phyloP scores from a whole-genome alignment of 2,797 vertebrate genomes.

The Sebastes kiyomatsui region DNA sequence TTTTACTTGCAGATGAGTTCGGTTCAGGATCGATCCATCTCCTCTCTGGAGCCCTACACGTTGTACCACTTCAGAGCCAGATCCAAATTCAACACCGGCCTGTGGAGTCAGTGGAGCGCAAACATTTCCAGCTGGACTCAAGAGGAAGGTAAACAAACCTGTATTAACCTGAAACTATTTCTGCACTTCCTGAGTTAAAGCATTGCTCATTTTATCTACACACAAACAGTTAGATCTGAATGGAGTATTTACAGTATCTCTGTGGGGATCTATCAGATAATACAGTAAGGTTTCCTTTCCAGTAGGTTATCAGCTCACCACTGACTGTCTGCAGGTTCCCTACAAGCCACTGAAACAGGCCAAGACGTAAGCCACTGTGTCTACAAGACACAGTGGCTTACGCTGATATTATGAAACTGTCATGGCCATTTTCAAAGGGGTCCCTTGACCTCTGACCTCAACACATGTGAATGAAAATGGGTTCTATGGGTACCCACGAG shows the following conservation, averaged over 20 bases:
- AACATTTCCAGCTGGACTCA: constrained; percentile 66
- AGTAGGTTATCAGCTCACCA: constrained; percentile 30
- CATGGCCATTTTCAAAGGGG: too few relatives aligned
- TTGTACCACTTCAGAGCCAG: constrained; percentile 87
- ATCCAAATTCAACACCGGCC: constrained; percentile 81
- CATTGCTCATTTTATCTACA: background rate
- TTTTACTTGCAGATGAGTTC: constrained; percentile 12
- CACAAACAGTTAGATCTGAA: background rate
- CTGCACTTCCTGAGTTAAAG: constrained; percentile 11
- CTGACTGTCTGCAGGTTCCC: background rate
- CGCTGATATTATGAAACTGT: background rate
- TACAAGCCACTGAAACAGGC: constrained; percentile 15
- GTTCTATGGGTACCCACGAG: too few relatives aligned
- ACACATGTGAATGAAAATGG: too few relatives aligned
- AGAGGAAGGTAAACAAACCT: constrained; percentile 84
- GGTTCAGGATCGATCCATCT: constrained; percentile 42
- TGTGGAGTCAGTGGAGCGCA: constrained; percentile 90
- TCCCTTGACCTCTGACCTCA: too few relatives aligned
- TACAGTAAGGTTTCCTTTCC: background rate
- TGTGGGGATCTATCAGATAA: constrained; percentile 18
- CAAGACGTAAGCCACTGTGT: too few relatives aligned
- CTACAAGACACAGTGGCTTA: background rate
- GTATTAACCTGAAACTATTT: background rate
- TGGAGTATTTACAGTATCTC: background rate
- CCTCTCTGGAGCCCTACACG: constrained; percentile 83